Conservation (phyloP, 1,140 invertebrate genomes). For the Paraescarpia echinospica region DNA sequence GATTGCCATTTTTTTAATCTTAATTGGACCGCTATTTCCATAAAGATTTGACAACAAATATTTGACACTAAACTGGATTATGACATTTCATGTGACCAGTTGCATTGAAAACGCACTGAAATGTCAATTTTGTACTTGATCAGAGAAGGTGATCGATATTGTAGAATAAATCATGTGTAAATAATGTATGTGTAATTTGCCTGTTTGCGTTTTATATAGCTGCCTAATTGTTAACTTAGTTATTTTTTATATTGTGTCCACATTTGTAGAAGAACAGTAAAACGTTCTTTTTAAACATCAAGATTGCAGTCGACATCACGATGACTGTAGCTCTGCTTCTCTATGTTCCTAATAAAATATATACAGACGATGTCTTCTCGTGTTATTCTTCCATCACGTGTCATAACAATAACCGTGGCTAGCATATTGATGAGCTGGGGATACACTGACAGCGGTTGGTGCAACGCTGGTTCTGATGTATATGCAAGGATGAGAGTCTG, state of each 20-base stretch:
- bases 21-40: background rate
- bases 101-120: background rate
- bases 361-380: background rate
- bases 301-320: background rate
- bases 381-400: background rate
- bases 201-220: background rate
- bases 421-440: no score
- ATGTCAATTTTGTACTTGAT: background rate
- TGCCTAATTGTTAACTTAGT: background rate
- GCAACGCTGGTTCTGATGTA: no score
- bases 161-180: background rate
- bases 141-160: background rate
- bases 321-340: background rate
- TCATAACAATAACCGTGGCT: no score
- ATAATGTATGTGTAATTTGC: background rate
- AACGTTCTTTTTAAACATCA: background rate
- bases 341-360: background rate
- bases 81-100: no score
- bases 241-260: background rate
- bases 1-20: background rate
- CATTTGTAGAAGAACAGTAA: background rate
- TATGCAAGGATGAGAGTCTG: no score
- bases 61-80: background rate
- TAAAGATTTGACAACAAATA: background rate
- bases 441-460: no score